Conservation (phyloP, 2,113 vertebrate genomes). For the Hemiprocne comata region DNA sequence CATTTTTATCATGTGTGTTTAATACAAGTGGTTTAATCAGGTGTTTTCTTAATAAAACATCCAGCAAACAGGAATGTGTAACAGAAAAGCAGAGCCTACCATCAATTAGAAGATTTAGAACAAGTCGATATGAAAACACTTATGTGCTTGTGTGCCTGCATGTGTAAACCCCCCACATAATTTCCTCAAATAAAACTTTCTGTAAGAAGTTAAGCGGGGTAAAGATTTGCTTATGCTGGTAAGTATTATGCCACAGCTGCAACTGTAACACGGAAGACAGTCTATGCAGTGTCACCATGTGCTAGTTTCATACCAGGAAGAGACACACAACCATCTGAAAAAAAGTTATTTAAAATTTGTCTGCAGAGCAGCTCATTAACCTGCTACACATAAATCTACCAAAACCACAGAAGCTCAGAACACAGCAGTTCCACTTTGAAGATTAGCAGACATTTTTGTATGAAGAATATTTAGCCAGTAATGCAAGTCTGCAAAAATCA, state of each 20-base stretch:
- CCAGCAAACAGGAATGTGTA: background rate
- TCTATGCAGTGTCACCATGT: background rate
- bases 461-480: background rate
- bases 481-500: background rate
- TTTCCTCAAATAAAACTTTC: background rate
- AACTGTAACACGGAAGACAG: background rate
- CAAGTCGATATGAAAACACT: background rate
- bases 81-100: background rate
- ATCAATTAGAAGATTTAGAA: background rate
- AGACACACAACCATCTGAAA: background rate
- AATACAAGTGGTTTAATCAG: background rate
- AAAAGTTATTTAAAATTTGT: background rate
- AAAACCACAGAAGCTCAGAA: background rate
- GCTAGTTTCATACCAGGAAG: constrained; percentile 22
- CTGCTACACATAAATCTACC: background rate
- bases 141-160: fast-evolving
- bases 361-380: background rate
- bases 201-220: background rate
- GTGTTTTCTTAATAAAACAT: background rate
- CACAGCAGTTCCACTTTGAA: background rate
- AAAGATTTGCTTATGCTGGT: background rate
- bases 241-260: background rate
- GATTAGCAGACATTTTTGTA: background rate
- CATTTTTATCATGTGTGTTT: background rate
- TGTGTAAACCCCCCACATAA: background rate